Evolutionary conservation across 35 echinoderm and acorn worm genomes (phyloP).

Genomic region (Eucidaris tribuloides): DNA sequence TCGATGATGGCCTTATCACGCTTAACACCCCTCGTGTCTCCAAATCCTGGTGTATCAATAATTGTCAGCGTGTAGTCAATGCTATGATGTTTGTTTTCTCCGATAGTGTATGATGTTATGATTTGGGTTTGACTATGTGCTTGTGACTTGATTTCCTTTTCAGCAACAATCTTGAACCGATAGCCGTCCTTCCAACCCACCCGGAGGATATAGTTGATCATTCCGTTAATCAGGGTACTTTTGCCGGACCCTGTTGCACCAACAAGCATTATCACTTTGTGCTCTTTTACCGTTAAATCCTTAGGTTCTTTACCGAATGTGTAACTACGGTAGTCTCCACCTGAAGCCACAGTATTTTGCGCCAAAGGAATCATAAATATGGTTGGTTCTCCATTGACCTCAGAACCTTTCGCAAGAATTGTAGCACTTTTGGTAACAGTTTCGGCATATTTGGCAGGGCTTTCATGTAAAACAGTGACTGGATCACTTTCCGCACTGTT

Average conservation of each 20-base stretch:
- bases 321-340: constrained; percentile 26
- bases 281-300: constrained; percentile 38
- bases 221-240: too few relatives aligned
- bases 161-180: too few relatives aligned
- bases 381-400: neutral
- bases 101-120: too few relatives aligned
- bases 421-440: neutral
- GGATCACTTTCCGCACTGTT: neutral
- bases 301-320: constrained; percentile 45
- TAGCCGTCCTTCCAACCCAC: constrained; percentile 47
- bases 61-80: too few relatives aligned
- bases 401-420: neutral
- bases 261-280: too few relatives aligned
- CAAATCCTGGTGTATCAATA: too few relatives aligned
- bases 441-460: neutral
- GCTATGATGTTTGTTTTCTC: too few relatives aligned
- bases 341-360: neutral
- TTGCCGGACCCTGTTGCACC: too few relatives aligned
- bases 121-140: too few relatives aligned
- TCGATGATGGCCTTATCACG: constrained; percentile 58
- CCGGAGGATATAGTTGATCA: too few relatives aligned
- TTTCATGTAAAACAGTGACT: neutral
- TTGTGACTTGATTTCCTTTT: constrained; percentile 31
- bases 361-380: neutral
- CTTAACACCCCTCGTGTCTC: too few relatives aligned